phyloP scores from a whole-genome alignment of 1,140 invertebrate genomes.

The Apolygus lucorum region DNA sequence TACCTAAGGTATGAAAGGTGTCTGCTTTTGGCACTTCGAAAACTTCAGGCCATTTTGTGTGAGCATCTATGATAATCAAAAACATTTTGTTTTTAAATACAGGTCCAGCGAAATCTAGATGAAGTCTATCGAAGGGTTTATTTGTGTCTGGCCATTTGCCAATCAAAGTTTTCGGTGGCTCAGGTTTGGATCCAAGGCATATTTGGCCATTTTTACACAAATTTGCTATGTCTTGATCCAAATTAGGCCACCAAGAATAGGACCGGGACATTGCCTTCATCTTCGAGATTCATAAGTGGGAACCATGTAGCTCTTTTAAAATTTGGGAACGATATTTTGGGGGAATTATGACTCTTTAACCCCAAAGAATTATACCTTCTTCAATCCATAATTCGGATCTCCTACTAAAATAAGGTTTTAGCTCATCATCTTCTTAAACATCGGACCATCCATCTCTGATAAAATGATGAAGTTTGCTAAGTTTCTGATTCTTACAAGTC shows the following conservation, averaged over 20 bases:
- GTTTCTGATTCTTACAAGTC: constrained; percentile 27
- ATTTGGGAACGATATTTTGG: no score
- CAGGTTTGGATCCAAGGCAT: no score
- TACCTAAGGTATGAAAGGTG: no score
- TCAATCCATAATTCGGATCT: no score
- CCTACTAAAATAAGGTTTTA: no score
- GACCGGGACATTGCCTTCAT: background rate
- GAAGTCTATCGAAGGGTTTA: constrained; percentile 11
- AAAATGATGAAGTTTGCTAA: constrained; percentile 32
- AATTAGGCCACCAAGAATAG: no score
- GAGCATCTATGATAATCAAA: constrained; percentile 10
- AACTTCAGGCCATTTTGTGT: constrained; percentile 11
- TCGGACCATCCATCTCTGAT: constrained; percentile 23
- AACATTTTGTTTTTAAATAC: no score
- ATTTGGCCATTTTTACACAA: background rate
- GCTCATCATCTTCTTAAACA: constrained; percentile 19
- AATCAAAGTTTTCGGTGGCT: no score
- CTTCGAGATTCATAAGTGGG: constrained; percentile 10
- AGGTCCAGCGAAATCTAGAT: no score
- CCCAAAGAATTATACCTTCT: background rate
- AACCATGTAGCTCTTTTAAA: no score
- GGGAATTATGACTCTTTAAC: no score
- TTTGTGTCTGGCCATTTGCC: constrained; percentile 15
- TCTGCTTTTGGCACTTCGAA: no score
- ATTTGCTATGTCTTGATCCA: background rate